Percentiles rank a stretch among this genome's conserved stretches.
Conservation (phyloP, 2,888 invertebrate genomes). For the Metacarcinus magister region DNA sequence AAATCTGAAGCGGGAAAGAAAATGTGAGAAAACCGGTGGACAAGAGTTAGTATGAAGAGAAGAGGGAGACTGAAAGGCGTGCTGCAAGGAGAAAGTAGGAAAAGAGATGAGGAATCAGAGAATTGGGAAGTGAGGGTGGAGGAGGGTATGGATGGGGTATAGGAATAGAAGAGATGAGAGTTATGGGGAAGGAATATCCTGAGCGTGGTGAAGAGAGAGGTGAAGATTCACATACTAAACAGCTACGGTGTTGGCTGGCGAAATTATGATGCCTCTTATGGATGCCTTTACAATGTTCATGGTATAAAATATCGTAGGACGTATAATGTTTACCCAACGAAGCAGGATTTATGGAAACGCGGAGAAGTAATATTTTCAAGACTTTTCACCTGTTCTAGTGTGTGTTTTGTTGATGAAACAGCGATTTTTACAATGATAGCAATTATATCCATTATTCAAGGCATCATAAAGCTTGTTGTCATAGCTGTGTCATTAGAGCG, state of each 20-base stretch:
- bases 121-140: background rate
- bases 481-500: background rate
- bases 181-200: background rate
- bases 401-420: no score
- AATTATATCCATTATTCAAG: background rate
- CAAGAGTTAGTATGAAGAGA: background rate
- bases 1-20: background rate
- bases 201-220: background rate
- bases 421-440: no score
- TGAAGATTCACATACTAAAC: background rate
- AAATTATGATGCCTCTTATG: no score
- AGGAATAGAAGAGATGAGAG: background rate
- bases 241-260: background rate
- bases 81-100: background rate
- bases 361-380: no score
- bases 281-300: no score
- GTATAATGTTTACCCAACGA: no score
- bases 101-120: background rate
- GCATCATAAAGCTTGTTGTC: background rate
- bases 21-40: background rate
- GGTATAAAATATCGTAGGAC: no score
- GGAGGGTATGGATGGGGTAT: background rate
- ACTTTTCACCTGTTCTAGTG: no score
- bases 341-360: no score
- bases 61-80: background rate